Evolutionary conservation across 2,888 invertebrate genomes (phyloP), one percentile per base, ranked within the genome.

Genomic region (Tanaodytes sp.): DNA sequence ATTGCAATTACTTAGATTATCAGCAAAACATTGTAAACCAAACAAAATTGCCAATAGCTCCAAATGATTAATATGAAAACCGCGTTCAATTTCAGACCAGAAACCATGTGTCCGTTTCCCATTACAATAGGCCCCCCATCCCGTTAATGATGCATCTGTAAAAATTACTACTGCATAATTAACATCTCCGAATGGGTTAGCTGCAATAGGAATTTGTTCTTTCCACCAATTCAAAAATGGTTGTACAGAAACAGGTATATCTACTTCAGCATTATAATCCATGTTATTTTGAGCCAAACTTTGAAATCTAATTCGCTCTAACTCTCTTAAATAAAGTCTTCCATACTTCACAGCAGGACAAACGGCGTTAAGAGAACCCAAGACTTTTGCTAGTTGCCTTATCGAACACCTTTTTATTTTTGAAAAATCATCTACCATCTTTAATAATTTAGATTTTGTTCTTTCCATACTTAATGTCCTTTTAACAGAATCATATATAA

Each of bases 401-500:
- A 33, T 33, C 6, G 36, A 33, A 12, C 36, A 33, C 8, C 12
- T 8, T n/a, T 33, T 33, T n/a, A n/a, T 33, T 8, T 33, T 12
- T n/a, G 36, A 33, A 33, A 33, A 33, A 33, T n/a, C 3, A 8
- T 6, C 8, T 4, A 33, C 12, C 36, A 33, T 33, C 3, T 33
- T 33, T 33, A 12, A 33, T 3, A 33, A 12, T 3, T 33, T n/a
- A n/a, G 12, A n/a, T n/a, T n/a, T n/a, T n/a, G n/a, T n/a, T n/a
- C n/a, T n/a, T n/a, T n/a, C n/a, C n/a, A n/a, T n/a, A n/a, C n/a
- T n/a, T 20, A 54, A 20, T 2, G 40, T 55, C 27, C 18, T 42
- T 19, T 8, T 2, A n/a, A 15, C 11, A n/a, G 59, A 59, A 43
- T 49, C 16, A 14, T 42, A 33, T 14, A 49, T 23, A n/a, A 59